Evolutionary conservation across 2,797 vertebrate species (phyloP).

Genomic region (Peromyscus eremicus): DNA sequence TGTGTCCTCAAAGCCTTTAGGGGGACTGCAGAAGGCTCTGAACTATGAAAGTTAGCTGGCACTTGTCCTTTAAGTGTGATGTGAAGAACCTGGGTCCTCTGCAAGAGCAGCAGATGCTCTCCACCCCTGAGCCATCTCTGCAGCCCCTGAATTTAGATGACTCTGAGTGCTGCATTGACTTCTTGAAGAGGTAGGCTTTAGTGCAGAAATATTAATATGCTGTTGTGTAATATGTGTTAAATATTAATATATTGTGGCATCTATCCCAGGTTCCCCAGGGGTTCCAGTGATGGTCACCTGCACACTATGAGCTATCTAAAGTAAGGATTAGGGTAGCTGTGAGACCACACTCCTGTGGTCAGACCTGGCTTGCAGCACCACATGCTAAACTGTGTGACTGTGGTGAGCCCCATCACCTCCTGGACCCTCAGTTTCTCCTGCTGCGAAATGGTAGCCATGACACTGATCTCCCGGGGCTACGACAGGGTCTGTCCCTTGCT

Average conservation of each 20-base stretch:
- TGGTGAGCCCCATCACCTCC: background rate
- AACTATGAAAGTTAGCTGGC: background rate
- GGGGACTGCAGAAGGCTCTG: background rate
- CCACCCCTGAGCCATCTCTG: background rate
- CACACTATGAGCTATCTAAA: background rate
- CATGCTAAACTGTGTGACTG: background rate
- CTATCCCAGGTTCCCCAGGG: background rate
- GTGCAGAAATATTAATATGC: background rate
- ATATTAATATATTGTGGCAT: rapidly evolving
- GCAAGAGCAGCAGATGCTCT: background rate
- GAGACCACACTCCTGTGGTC: background rate
- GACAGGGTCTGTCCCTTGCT: background rate
- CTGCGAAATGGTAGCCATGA: background rate
- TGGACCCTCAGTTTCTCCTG: background rate
- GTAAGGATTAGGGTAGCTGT: background rate
- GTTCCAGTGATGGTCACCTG: background rate
- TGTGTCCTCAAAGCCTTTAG: background rate
- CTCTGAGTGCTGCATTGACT: background rate
- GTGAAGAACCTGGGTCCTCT: background rate
- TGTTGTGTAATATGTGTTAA: no score
- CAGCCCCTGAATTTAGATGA: background rate
- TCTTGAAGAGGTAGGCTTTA: background rate
- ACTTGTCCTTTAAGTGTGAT: background rate
- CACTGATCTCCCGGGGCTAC: rapidly evolving
- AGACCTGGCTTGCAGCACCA: background rate